Percentiles rank a stretch among this genome's conserved stretches.
Evolutionary conservation across 2,113 vertebrate species (phyloP).

Genomic region (Cebidichthys violaceus): DNA sequence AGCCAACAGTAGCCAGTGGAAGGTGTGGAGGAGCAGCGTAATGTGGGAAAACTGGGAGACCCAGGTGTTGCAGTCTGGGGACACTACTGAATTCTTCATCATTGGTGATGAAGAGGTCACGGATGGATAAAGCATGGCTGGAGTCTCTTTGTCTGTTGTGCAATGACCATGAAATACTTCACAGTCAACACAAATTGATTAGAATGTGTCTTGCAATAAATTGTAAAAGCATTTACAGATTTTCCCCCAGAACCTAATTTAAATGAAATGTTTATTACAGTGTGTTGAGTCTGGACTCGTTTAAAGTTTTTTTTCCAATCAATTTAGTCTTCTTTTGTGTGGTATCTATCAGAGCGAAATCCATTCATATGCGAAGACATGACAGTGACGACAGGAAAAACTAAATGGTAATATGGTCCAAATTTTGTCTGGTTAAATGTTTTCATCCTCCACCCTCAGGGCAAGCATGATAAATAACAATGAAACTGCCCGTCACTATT

Average conservation of each 20-base stretch:
- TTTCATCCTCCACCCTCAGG: conserved; percentile 38
- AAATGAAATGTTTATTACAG: conserved; percentile 38
- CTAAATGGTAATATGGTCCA: conserved; percentile 42
- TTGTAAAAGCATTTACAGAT: conserved; percentile 40
- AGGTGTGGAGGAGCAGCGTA: not conserved
- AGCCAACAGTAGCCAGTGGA: not conserved
- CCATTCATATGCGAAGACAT: conserved; percentile 49
- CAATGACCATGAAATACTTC: conserved; percentile 24
- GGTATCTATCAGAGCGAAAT: conserved; percentile 45
- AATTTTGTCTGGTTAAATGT: conserved; percentile 43
- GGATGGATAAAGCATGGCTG: not conserved
- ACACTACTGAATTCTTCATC: not conserved
- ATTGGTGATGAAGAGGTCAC: not conserved
- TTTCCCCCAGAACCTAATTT: conserved; percentile 41
- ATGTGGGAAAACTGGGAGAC: not conserved
- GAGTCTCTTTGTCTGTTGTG: not conserved
- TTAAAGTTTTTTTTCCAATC: conserved; percentile 22
- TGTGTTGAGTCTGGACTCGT: conserved; percentile 30
- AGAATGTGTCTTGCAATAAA: conserved; percentile 37
- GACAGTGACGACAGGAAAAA: conserved; percentile 54
- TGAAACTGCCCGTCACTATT: conserved; percentile 36
- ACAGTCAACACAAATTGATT: conserved; percentile 21
- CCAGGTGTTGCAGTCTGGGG: not conserved
- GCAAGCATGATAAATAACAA: conserved; percentile 19
- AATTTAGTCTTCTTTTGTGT: conserved; percentile 31